Evolutionary conservation across 2,113 vertebrate genomes (phyloP).

Genomic region (Vulpes vulpes): DNA sequence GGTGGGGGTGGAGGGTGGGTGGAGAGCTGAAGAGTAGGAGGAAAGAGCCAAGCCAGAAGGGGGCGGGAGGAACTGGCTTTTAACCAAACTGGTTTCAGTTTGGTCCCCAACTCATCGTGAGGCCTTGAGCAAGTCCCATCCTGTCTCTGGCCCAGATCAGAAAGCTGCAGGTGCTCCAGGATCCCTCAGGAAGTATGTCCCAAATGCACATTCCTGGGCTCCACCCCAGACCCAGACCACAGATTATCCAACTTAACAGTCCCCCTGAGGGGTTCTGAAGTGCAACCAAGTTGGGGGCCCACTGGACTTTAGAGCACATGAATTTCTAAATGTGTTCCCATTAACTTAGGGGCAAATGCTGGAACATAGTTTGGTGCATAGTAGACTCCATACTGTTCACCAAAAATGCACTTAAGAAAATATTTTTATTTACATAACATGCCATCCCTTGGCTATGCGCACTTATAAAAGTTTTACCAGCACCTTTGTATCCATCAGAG

Average conservation of each 20-base stretch:
- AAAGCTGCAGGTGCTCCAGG: neutral
- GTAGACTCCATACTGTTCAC: neutral
- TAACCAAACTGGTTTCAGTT: neutral
- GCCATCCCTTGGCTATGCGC: neutral
- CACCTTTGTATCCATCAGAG: neutral
- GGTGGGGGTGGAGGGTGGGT: neutral
- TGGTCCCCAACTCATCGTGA: neutral
- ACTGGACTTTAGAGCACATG: neutral
- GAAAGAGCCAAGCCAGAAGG: neutral
- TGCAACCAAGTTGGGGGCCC: neutral
- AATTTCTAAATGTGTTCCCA: neutral
- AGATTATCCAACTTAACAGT: neutral
- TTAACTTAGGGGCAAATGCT: neutral
- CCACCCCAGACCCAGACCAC: neutral
- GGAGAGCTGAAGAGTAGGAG: neutral
- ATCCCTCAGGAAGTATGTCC: neutral
- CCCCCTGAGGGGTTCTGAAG: neutral
- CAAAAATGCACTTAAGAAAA: neutral
- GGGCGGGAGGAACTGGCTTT: neutral
- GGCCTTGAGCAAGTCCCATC: neutral
- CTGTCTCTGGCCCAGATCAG: neutral
- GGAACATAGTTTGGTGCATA: neutral
- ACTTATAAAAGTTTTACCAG: neutral
- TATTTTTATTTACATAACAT: neutral
- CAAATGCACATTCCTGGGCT: neutral